Conservation (phyloP, 2,888 invertebrate genomes). For the Heteromyza rotundicornis region DNA sequence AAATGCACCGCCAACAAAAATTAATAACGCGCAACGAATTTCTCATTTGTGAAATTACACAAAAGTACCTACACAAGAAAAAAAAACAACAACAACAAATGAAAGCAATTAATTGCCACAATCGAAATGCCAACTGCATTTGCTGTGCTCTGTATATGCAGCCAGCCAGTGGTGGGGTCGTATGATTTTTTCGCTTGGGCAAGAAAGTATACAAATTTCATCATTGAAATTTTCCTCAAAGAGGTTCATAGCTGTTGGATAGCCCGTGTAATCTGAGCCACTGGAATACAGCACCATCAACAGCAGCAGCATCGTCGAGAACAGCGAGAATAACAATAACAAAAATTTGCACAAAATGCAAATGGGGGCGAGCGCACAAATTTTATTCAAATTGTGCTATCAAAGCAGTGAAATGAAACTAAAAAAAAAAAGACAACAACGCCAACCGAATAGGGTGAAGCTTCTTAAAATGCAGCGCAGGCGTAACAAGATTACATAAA, state of each 20-base stretch:
- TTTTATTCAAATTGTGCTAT: no score
- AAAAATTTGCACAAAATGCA: slow-evolving; percentile 17
- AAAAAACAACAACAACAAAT: slow-evolving; percentile 2
- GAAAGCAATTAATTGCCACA: slow-evolving; percentile 3
- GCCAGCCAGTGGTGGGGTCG: no score
- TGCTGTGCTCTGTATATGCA: no score
- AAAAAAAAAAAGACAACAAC: background rate
- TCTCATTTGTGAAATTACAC: slow-evolving; percentile 9
- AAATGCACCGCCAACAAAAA: slow-evolving; percentile 3
- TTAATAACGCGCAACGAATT: slow-evolving; percentile 21
- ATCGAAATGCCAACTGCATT: background rate
- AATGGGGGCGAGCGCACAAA: no score
- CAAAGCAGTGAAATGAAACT: background rate
- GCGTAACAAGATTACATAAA: background rate
- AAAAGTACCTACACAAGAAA: slow-evolving; percentile 5
- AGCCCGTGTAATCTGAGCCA: no score
- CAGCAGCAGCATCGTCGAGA: slow-evolving; percentile 1
- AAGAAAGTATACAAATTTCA: no score
- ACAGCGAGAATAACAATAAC: slow-evolving; percentile 14
- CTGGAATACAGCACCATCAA: no score
- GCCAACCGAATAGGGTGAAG: background rate
- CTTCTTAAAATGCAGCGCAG: background rate
- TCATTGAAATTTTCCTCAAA: no score
- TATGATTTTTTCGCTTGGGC: no score
- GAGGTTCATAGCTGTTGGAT: no score